Conservation (phyloP, 2,797 vertebrate genomes). For the Natrix natrix region DNA sequence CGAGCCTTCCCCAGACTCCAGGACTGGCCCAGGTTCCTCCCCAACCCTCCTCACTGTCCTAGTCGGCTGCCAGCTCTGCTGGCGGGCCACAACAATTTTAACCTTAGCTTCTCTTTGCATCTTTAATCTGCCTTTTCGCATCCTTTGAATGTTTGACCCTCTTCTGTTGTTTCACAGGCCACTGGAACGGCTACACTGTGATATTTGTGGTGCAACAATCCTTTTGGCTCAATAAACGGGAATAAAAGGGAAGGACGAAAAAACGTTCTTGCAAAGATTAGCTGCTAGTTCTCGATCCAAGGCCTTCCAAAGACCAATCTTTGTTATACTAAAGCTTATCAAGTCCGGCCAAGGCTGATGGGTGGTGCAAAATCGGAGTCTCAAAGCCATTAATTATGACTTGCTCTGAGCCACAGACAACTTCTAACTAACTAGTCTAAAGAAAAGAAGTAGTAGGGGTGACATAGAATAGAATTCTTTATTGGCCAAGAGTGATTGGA, state of each 20-base stretch:
- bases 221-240: neutral
- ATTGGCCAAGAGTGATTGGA: too few relatives aligned
- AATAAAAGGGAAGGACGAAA: neutral
- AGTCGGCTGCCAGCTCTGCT: too few relatives aligned
- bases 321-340: neutral
- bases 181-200: neutral
- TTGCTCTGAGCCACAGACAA: neutral
- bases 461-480: too few relatives aligned
- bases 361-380: neutral
- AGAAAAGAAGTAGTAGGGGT: too few relatives aligned
- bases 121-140: neutral
- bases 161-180: neutral
- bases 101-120: neutral
- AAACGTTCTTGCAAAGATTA: neutral
- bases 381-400: neutral
- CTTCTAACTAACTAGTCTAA: too few relatives aligned
- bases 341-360: neutral
- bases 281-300: neutral
- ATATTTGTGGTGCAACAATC: neutral
- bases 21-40: too few relatives aligned
- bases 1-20: too few relatives aligned
- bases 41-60: too few relatives aligned
- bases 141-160: neutral
- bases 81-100: neutral
- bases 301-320: neutral